These are phyloP conservation scores for Minunthozetes semirufus DNA, from an alignment of 2,888 invertebrate species.

Conservation along the genomic window DNA sequence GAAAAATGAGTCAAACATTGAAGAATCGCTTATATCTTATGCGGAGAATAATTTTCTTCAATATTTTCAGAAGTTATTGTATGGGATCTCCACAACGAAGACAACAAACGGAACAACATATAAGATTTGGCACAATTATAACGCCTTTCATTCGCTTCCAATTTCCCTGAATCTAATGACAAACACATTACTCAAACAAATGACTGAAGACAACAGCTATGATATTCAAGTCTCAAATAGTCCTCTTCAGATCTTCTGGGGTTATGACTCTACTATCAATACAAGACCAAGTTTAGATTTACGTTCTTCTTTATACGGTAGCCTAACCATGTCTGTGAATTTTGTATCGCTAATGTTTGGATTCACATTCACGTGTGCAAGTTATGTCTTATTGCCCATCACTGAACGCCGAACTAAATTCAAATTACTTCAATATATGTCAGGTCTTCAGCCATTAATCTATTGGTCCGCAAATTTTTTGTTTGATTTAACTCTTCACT, in stretches of 20 bases:
- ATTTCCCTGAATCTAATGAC: constrained; percentile 14
- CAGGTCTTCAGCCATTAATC: neutral
- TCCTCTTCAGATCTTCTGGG: neutral
- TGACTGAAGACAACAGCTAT: neutral
- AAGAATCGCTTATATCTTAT: neutral
- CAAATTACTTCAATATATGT: constrained; percentile 25
- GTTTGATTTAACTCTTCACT: neutral
- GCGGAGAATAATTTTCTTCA: neutral
- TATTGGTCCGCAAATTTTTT: constrained; percentile 1
- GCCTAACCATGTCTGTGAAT: too few species aligned
- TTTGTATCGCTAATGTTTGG: constrained; percentile 5
- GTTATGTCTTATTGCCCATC: constrained; percentile 30
- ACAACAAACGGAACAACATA: neutral
- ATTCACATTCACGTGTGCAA: constrained; percentile 21
- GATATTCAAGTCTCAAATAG: neutral
- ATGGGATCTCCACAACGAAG: neutral
- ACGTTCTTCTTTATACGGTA: too few species aligned
- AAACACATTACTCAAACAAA: neutral
- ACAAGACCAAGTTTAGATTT: neutral
- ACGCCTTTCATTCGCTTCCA: neutral
- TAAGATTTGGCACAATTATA: constrained; percentile 9
- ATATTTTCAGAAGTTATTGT: constrained; percentile 5
- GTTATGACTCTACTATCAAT: neutral
- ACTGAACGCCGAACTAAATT: constrained; percentile 21
- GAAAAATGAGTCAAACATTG: neutral